phyloP scores from a whole-genome alignment of 2,113 vertebrate genomes.

The Strix aluco region DNA sequence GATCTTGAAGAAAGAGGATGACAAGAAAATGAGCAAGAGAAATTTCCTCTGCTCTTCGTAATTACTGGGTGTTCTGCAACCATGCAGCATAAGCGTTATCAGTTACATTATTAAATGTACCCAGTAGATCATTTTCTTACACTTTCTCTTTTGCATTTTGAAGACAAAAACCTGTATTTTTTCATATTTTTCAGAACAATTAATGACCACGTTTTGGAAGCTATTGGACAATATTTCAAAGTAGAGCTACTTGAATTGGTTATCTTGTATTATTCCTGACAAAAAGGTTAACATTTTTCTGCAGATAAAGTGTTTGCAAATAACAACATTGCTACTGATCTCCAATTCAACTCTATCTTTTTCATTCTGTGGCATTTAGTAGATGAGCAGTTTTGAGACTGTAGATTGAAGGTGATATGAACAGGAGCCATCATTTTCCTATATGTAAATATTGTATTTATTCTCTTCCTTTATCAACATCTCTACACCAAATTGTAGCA shows the following conservation, averaged over 20 bases:
- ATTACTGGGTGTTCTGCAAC: neutral
- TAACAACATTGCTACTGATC: neutral
- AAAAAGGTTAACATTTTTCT: constrained; percentile 8
- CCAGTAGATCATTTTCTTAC: neutral
- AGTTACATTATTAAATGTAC: neutral
- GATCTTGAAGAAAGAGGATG: neutral
- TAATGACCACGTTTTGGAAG: neutral
- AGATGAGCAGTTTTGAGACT: neutral
- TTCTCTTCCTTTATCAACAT: neutral
- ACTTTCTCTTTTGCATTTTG: neutral
- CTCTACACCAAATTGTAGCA: neutral
- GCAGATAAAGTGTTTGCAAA: neutral
- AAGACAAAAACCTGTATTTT: neutral
- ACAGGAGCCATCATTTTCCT: neutral
- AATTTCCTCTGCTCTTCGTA: neutral
- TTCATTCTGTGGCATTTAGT: neutral
- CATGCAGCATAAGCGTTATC: neutral
- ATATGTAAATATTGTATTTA: neutral
- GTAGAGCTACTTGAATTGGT: neutral
- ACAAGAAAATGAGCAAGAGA: neutral
- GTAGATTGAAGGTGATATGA: neutral
- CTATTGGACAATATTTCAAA: neutral
- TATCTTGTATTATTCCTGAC: neutral
- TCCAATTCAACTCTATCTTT: neutral
- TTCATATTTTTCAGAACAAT: neutral